phyloP scores from a whole-genome alignment of 2,888 invertebrate species.

The Diabrotica balteata region DNA sequence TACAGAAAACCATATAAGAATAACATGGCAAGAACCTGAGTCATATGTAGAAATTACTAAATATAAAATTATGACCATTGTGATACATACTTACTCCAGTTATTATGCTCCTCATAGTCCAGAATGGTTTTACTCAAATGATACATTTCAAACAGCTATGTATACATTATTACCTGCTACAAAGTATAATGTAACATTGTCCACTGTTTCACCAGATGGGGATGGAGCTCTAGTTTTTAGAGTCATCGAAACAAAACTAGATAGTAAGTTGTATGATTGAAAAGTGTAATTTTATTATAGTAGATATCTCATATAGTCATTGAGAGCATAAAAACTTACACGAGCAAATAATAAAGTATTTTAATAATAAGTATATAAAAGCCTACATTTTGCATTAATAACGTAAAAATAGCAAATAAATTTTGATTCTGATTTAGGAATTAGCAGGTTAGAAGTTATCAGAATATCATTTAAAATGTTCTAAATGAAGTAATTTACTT shows the following conservation, averaged over 20 bases:
- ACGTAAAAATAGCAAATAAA: no score
- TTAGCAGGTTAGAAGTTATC: no score
- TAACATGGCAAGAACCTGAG: slow-evolving; percentile 68
- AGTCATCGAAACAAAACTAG: slow-evolving; percentile 74
- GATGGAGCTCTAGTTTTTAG: slow-evolving; percentile 67
- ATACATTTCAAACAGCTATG: slow-evolving; percentile 66
- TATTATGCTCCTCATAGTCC: slow-evolving; percentile 59
- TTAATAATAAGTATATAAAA: background rate
- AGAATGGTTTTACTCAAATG: slow-evolving; percentile 68
- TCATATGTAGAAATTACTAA: slow-evolving; percentile 64
- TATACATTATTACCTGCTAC: slow-evolving; percentile 77
- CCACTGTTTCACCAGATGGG: slow-evolving; percentile 69
- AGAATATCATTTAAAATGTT: no score
- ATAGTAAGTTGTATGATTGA: slow-evolving; percentile 53
- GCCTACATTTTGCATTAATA: background rate
- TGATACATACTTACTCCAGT: slow-evolving; percentile 67
- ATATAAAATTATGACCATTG: slow-evolving; percentile 66
- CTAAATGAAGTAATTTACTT: no score
- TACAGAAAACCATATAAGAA: slow-evolving; percentile 69
- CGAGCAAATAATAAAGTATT: background rate
- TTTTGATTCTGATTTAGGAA: no score
- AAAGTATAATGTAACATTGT: slow-evolving; percentile 75
- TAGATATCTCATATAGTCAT: background rate
- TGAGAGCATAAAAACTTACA: no score
- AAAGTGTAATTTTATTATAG: no score